Evolutionary conservation across 1,140 invertebrate genomes (phyloP), one percentile per base, ranked within the genome.

Genomic region (Ceratosolen fusciceps): DNA sequence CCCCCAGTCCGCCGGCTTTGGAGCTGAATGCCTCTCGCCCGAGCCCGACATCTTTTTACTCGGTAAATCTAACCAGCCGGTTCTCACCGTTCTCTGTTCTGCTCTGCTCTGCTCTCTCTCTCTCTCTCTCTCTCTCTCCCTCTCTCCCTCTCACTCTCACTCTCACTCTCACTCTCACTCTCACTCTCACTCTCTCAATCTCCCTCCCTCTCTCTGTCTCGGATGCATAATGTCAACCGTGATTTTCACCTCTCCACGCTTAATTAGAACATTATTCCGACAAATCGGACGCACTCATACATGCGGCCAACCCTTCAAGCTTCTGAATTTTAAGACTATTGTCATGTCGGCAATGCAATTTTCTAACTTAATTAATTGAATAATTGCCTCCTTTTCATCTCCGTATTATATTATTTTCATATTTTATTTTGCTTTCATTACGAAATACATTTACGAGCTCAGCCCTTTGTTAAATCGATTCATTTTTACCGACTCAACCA

Each of bases 181-280:
- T n/a, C n/a, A n/a, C n/a, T n/a, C n/a, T n/a, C n/a, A n/a, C n/a
- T n/a, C n/a, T n/a, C n/a, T n/a, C n/a, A n/a, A n/a, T n/a, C n/a
- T n/a, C n/a, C n/a, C n/a, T n/a, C n/a, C n/a, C n/a, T n/a, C n/a
- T n/a, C n/a, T n/a, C n/a, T n/a, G n/a, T n/a, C n/a, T n/a, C n/a
- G n/a, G n/a, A n/a, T 74, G 72, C 72, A 29, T 52, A 70, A 77
- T 78, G 77, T 49, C 26, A 68, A 52, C 60, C 70, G 19, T 49
- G 68, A 73, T 79, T 79, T 79, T 73, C 71, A 73, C 73, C 56
- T 39, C 43, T 29, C n/a, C 31, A 37, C 74, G 47, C 74, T 49
- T 67, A 76, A 76, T 76, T 76, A 76, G 62, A 67, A 37, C 47
- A 76, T 74, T 74, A 54, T 47, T 56, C 24, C 37, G 39, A 62